Percentiles rank a stretch among this genome's conserved stretches.
Conservation (phyloP, 2,113 vertebrate genomes). For the Vombatus ursinus region DNA sequence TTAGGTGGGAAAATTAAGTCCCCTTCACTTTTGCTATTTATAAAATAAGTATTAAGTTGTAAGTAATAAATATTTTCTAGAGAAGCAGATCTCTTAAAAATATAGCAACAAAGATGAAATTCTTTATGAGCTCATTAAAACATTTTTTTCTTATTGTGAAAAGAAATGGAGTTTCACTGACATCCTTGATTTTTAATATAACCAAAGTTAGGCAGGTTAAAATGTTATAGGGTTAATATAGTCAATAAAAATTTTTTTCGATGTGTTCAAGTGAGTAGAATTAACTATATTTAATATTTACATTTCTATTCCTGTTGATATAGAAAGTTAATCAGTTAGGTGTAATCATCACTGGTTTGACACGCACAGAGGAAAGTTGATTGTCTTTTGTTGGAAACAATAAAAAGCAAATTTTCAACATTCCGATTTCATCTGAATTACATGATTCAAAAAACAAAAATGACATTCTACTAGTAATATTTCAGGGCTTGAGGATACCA, state of each 20-base stretch:
- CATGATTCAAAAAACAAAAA: constrained; percentile 3
- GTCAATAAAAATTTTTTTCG: constrained; percentile 18
- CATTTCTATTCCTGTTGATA: neutral
- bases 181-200: constrained; percentile 23
- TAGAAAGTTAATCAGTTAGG: constrained; percentile 19
- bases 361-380: constrained; percentile 29
- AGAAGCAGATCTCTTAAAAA: neutral
- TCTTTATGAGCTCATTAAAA: neutral
- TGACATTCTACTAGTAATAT: neutral
- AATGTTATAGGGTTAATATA: constrained; percentile 28
- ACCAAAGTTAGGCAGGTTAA: constrained; percentile 41
- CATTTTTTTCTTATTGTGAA: constrained; percentile 4
- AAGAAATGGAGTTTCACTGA: constrained; percentile 44
- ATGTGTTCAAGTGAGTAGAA: neutral
- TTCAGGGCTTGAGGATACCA: constrained; percentile 31
- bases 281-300: neutral
- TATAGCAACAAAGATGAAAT: neutral
- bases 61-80: neutral
- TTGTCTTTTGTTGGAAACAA: constrained; percentile 47
- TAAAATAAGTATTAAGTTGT: neutral
- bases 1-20: constrained; percentile 4
- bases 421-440: constrained; percentile 43
- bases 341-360: constrained; percentile 30
- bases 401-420: constrained; percentile 36
- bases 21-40: constrained; percentile 2